A percentile compares a stretch with the other conserved stretches of the same genome.
These are phyloP conservation scores for Diploscapter pachys DNA, from an alignment of 1,140 invertebrate genomes.

Conservation along the genomic window DNA sequence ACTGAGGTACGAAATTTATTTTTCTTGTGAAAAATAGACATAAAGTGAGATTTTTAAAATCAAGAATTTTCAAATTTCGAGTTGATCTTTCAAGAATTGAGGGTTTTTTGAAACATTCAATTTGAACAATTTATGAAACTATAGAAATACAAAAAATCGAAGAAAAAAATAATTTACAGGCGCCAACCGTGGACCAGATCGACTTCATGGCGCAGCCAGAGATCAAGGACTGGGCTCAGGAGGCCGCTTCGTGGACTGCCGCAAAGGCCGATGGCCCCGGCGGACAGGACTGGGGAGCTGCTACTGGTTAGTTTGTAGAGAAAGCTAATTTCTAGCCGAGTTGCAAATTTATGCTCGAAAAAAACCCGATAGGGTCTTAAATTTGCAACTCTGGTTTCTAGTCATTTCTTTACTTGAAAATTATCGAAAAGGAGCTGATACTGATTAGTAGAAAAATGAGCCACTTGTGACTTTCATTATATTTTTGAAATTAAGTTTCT, in stretches of 20 bases:
- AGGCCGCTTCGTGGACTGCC: slow-evolving; percentile 14
- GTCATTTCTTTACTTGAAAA: too few species aligned
- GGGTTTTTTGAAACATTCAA: slow-evolving; percentile 3
- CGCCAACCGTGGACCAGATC: background rate
- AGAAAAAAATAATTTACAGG: too few species aligned
- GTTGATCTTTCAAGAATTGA: slow-evolving; percentile 14
- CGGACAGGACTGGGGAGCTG: slow-evolving; percentile 23
- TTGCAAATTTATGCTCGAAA: too few species aligned
- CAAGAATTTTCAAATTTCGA: slow-evolving; percentile 5
- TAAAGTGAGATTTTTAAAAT: background rate
- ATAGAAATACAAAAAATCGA: background rate
- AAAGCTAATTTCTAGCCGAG: too few species aligned
- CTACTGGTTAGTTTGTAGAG: background rate
- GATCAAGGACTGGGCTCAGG: slow-evolving; percentile 30
- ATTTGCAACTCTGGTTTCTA: background rate
- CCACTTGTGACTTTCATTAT: too few species aligned
- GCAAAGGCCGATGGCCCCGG: slow-evolving; percentile 7
- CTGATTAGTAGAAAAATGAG: too few species aligned
- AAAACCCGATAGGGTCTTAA: background rate
- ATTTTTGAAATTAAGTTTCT: too few species aligned
- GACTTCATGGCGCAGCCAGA: slow-evolving; percentile 12
- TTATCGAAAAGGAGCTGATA: too few species aligned
- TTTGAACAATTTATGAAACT: slow-evolving; percentile 2
- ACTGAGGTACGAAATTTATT: slow-evolving; percentile 9
- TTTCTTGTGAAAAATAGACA: too few species aligned